phyloP scores from a whole-genome alignment of 2,888 invertebrate genomes.

The Leptopilina myrica region DNA sequence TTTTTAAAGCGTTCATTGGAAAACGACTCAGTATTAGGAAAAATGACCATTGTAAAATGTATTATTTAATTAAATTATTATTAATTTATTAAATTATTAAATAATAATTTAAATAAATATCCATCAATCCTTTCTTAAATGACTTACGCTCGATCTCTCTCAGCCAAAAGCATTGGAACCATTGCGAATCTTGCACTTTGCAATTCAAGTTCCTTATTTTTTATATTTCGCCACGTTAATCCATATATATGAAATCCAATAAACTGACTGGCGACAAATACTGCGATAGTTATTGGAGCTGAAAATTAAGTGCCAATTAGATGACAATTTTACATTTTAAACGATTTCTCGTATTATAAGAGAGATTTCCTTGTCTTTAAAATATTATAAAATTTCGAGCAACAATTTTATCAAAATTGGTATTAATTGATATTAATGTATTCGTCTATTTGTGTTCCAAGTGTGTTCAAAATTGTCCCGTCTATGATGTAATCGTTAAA shows the following conservation, averaged over 20 bases:
- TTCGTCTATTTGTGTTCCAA: too few species aligned
- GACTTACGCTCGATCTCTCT: conserved; percentile 87
- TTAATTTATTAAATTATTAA: too few species aligned
- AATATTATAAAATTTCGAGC: too few species aligned
- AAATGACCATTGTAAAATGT: too few species aligned
- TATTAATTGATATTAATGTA: too few species aligned
- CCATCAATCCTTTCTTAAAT: background rate
- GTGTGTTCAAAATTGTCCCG: too few species aligned
- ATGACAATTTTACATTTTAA: background rate
- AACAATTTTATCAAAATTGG: too few species aligned
- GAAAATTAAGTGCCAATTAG: conserved; percentile 50
- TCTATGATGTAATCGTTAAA: too few species aligned
- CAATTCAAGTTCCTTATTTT: conserved; percentile 83
- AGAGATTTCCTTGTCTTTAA: too few species aligned
- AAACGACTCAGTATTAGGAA: too few species aligned
- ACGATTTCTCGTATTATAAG: too few species aligned
- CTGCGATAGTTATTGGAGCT: conserved; percentile 64
- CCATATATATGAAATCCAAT: conserved; percentile 80
- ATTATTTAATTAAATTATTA: background rate
- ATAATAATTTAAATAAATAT: background rate
- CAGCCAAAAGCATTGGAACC: conserved; percentile 87
- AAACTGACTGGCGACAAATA: conserved; percentile 70
- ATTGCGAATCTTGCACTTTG: conserved; percentile 87
- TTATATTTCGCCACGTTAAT: conserved; percentile 78
- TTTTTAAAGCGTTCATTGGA: too few species aligned